A percentile compares a stretch with the other conserved stretches of the same genome.
phyloP scores from a whole-genome alignment of 2,888 invertebrate species.

The Malthinus flaveolus region DNA sequence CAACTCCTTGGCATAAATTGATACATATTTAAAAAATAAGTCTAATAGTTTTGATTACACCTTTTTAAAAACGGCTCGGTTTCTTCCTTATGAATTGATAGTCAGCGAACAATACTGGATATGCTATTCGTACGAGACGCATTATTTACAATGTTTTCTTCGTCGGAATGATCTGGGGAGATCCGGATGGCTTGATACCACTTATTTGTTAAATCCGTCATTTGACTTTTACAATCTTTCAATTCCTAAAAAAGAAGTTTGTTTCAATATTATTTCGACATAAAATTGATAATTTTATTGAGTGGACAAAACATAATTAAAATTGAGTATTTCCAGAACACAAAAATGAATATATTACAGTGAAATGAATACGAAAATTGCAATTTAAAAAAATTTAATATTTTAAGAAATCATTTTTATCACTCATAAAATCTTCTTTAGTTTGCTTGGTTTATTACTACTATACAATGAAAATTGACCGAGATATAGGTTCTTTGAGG shows the following conservation, averaged over 20 bases:
- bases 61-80: slow-evolving; percentile 20
- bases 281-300: too few species aligned
- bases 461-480: too few species aligned
- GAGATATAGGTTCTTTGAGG: too few species aligned
- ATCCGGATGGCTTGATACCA: slow-evolving; percentile 97
- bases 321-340: too few species aligned
- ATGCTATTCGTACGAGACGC: slow-evolving; percentile 53
- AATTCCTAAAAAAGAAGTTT: slow-evolving; percentile 69
- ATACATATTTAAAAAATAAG: neutral
- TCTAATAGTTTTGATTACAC: slow-evolving; percentile 12
- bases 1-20: neutral
- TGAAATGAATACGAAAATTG: too few species aligned
- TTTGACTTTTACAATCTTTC: slow-evolving; percentile 94
- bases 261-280: too few species aligned
- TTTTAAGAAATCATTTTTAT: too few species aligned
- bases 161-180: slow-evolving; percentile 84
- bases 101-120: slow-evolving; percentile 55
- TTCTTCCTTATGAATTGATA: slow-evolving; percentile 27
- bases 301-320: too few species aligned
- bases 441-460: too few species aligned
- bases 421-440: too few species aligned
- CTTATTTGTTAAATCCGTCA: slow-evolving; percentile 94
- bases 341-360: too few species aligned
- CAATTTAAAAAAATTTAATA: too few species aligned
- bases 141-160: slow-evolving; percentile 59